Base-by-base conservation (phyloP, 2,888 invertebrate species). In the Sycophila texana region DNA sequence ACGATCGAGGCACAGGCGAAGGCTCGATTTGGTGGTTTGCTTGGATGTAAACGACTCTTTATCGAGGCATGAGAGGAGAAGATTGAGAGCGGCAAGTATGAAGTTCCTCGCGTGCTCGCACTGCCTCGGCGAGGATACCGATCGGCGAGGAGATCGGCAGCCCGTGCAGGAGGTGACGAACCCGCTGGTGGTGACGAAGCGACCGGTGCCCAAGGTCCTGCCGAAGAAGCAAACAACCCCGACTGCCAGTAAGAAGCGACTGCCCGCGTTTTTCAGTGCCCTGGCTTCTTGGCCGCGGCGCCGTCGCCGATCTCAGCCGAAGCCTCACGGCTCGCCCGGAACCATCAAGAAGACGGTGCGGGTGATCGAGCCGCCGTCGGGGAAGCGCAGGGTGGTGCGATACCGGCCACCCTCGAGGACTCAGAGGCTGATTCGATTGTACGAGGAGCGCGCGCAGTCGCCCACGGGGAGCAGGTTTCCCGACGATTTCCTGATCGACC, bases 101-200 rank as follows among this genome's bases (percentile, higher is more conserved):
- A 87, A 86, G 84, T 84, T 88, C 61, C 86, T 87, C 60, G 79
- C 83, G 68, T 88, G 88, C 80, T 85, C 87, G 20, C 85, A 83
- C 65, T 88, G 88, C 80, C 82, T 87, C 30, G 80, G 83, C 22
- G 82, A 39, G 26, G 77, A 72, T 2, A 18, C 53, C 83, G 83
- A 47, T 51, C 84, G 66, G 71, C 68, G 66, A 67, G 13, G 71
- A 70, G 60, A 75, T 68, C 51, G 79, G 47, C 68, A 78, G 77
- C 81, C 79, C 63, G 71, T 77, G 65, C 79, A 74, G 72, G 86
- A 86, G 49, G 83, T 81, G 13, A 84, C 84, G 20, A 85, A 89
- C 82, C 89, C 89, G 4, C 81, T 89, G 53, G 84, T 87, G 39
- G 86, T 86, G 57, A 88, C 87, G 39, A 89, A 87, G 76, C 83